A percentile compares a stretch with the other conserved stretches of the same genome.
Evolutionary conservation across 2,888 invertebrate species (phyloP).

Genomic region (Patella depressa): DNA sequence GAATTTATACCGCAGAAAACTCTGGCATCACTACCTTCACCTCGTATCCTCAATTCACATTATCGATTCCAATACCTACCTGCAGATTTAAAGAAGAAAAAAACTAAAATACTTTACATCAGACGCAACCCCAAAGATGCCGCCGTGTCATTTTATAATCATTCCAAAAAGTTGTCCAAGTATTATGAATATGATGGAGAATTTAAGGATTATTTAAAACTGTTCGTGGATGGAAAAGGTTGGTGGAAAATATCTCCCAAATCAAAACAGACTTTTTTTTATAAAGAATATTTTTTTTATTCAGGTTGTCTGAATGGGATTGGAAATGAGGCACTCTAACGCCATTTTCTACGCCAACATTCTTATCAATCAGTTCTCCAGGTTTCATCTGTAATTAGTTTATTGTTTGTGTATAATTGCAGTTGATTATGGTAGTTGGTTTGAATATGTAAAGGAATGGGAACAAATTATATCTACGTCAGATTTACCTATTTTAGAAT

Average conservation of each 20-base stretch:
- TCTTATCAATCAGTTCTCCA: too few species aligned
- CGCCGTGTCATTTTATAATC: not conserved
- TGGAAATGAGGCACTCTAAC: too few species aligned
- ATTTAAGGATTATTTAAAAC: conserved; percentile 30
- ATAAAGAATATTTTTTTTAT: too few species aligned
- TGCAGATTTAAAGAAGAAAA: not conserved
- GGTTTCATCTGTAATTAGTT: too few species aligned
- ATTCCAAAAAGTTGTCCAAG: conserved; percentile 27
- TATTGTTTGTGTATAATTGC: not conserved
- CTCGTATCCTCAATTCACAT: not conserved
- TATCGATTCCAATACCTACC: not conserved
- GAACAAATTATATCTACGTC: not conserved
- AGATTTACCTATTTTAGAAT: not conserved
- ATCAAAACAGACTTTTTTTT: too few species aligned
- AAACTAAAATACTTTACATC: not conserved
- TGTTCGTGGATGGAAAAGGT: conserved; percentile 31
- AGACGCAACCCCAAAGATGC: not conserved
- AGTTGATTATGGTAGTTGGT: not conserved
- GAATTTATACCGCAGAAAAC: not conserved
- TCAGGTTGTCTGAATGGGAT: too few species aligned
- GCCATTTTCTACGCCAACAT: too few species aligned
- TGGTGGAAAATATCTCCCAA: not conserved
- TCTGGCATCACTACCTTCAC: not conserved
- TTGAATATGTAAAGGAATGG: conserved; percentile 2
- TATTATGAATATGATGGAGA: conserved; percentile 34